Base-by-base conservation (phyloP, 2,113 vertebrate genomes). In the Sprattus sprattus region DNA sequence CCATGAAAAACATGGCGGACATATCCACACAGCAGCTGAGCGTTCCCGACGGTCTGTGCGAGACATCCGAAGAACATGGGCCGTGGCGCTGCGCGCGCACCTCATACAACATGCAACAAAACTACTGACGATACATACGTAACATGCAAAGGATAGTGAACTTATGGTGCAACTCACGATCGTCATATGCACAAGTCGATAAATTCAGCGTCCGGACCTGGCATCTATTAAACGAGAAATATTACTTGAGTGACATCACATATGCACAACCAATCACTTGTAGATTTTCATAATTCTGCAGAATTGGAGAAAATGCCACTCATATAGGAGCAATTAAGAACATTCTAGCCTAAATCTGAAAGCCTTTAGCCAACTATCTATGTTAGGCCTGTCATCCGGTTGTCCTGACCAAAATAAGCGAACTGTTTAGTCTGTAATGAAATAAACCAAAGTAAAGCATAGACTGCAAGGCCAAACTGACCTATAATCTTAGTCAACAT, bases 1-100 rank as follows among this genome's bases (percentile, higher is more conserved):
- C 96, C 96, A 96, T 95, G 94, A 94, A 96, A 95, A 98, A 98
- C 97, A 98, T 97, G 97, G 97, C 96, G 96, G 96, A 97, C 96
- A 98, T 97, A 96, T 96, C 95, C 95, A 96, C 94, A 91, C 87
- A 88, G 95, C 95, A 94, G 95, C 93, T 93, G 93, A 95, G 95
- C 95, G 91, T 95, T 98, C 96, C 97, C 97, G 93, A 86, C 96
- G 96, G 95, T 91, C 96, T 95, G 91, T 93, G 96, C 96, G 96
- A 95, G 94, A 93, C 90, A 85, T 85, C 90, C 83, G 86, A 87
- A 86, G 86, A 89, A 88, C 87, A 85, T 83, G 89, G 93, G 89
- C 90, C 88, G 85, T 87, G 85, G 86, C 85, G 88, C 22, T 92
- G 92, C 90, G 91, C 91, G 91, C 93, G 92, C 94, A 90, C 75